phyloP scores from a whole-genome alignment of 2,888 invertebrate species.

The Anagyrus pseudococci region DNA sequence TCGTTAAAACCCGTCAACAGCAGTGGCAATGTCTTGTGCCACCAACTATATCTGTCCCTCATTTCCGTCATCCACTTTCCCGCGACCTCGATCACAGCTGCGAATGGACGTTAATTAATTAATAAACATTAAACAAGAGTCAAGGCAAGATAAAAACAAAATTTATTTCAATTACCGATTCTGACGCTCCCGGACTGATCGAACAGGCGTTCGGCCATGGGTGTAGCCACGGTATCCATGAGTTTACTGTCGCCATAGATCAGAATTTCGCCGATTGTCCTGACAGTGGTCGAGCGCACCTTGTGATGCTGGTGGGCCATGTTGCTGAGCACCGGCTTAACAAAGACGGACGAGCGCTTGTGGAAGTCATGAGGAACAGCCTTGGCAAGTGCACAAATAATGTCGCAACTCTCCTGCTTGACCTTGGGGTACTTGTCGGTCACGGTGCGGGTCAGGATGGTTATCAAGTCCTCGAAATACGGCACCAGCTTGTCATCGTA shows the following conservation, averaged over 20 bases:
- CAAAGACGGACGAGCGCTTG: conserved; percentile 74
- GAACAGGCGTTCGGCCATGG: conserved; percentile 87
- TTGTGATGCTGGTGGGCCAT: conserved; percentile 84
- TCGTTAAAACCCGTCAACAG: conserved; percentile 86
- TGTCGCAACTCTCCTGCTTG: conserved; percentile 78
- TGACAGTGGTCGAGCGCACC: conserved; percentile 77
- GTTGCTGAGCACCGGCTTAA: conserved; percentile 76
- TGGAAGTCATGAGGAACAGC: conserved; percentile 76
- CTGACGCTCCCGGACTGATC: conserved; percentile 84
- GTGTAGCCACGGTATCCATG: conserved; percentile 75
- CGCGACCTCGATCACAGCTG: conserved; percentile 78
- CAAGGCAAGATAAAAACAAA: conserved; percentile 13
- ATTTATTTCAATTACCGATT: conserved; percentile 50
- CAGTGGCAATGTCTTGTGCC: conserved; percentile 84
- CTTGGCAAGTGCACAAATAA: conserved; percentile 72
- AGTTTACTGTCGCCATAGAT: conserved; percentile 71
- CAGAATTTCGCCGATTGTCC: conserved; percentile 73
- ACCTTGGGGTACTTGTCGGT: conserved; percentile 82
- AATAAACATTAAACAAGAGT: not conserved
- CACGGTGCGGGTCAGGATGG: conserved; percentile 75
- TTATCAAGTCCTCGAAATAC: conserved; percentile 78
- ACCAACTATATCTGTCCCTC: conserved; percentile 88
- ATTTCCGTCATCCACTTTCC: conserved; percentile 80
- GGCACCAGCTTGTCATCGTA: conserved; percentile 70
- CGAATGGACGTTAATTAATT: conserved; percentile 6